Evolutionary conservation across 2,797 vertebrate genomes (phyloP), one percentile per base, ranked within the genome.

Genomic region (Loriculus beryllinus): DNA sequence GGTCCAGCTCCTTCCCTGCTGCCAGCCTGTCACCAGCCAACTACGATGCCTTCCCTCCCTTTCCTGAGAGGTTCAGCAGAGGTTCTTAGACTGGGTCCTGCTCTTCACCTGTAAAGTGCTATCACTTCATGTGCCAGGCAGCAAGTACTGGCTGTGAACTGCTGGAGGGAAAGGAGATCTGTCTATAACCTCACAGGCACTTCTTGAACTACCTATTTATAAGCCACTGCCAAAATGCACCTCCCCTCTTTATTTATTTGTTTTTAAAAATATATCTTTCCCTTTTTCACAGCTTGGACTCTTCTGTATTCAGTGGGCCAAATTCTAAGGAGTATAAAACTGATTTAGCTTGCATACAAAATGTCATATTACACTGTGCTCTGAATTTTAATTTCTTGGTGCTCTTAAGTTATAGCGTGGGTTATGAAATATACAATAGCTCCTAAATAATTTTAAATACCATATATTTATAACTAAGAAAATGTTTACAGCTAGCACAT

Each of bases 361-460:
- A 93, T 63, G 74, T 87, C 82, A 92, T 51, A 49, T 86, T 86
- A 86, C 20, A 16, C 29, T 39, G 29, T 57, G 33, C 31, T 91
- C 47, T 80, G 76, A 87, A 89, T 93, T 82, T 77, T 71, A 95
- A 56, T 87, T 86, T 95, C 80, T 94, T 90, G 37, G 51, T 90
- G 71, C 74, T 89, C 94, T 90, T 51, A 64, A 92, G 28, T 76
- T 90, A 82, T 10, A 81, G 71, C 23, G 78, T 57, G 56, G 90
- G 51, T 91, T 94, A 93, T 82, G 54, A 94, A 92, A 82, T 37
- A 21, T 49, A 59, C 10, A 71, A 83, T 71, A 93, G 69, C 42
- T 67, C 37, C 21, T 93, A 81, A 94, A 93, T 92, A 94, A 89
- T 95, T 97, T 95, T 82, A 93, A 95, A 86, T 83, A 89, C 71